Conservation (phyloP, 2,888 invertebrate genomes). For the Drosophila vallismaia region DNA sequence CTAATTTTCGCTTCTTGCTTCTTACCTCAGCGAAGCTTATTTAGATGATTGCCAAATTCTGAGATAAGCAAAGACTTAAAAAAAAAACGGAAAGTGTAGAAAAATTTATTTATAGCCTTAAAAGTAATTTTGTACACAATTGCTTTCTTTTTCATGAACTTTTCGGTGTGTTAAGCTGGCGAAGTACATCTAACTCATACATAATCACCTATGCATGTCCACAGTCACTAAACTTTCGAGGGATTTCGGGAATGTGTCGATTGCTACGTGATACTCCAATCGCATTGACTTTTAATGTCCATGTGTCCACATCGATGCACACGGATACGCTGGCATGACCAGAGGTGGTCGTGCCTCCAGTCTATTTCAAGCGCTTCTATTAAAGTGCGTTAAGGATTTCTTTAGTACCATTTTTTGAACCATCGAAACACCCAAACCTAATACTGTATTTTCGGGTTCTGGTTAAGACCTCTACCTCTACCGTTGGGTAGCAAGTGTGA, state of each 20-base stretch:
- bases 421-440: not conserved
- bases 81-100: not conserved
- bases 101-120: not conserved
- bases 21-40: not conserved
- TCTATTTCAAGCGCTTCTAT: not conserved
- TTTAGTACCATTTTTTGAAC: too few species aligned
- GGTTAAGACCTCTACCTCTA: constrained; percentile 12
- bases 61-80: not conserved
- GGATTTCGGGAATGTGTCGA: constrained; percentile 48
- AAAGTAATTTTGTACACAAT: too few species aligned
- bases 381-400: not conserved
- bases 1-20: not conserved
- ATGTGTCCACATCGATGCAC: constrained; percentile 37
- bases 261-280: constrained; percentile 69
- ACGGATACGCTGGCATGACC: constrained; percentile 21
- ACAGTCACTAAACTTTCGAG: constrained; percentile 67
- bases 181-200: not conserved
- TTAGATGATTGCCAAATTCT: not conserved
- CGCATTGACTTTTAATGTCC: constrained; percentile 58
- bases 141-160: not conserved
- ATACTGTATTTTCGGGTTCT: constrained; percentile 6
- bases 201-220: constrained; percentile 30
- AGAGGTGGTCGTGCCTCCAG: not conserved
- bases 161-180: not conserved
- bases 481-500: constrained; percentile 20